Conservation (phyloP, 2,797 vertebrate species). For the Sylvilagus floridanus region DNA sequence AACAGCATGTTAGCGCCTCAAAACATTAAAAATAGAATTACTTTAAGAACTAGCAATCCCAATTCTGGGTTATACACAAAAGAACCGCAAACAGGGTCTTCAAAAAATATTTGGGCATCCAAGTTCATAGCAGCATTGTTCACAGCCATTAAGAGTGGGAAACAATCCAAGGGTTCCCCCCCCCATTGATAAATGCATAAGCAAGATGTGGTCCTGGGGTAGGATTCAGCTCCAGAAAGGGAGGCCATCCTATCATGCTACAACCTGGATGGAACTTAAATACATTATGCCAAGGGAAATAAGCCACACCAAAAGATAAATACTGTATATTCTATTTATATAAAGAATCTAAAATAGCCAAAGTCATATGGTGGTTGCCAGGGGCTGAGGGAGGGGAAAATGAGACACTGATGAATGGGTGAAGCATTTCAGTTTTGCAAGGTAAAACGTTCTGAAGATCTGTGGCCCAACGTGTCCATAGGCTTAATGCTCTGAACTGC, state of each 20-base stretch:
- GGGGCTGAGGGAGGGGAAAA: neutral
- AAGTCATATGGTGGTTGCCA: neutral
- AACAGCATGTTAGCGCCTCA: neutral
- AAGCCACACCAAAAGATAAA: neutral
- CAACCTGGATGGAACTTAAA: neutral
- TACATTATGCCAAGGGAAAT: neutral
- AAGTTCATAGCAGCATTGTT: too few relatives aligned
- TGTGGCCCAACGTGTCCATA: neutral
- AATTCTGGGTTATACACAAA: neutral
- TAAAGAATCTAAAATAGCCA: neutral
- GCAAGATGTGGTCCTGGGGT: neutral
- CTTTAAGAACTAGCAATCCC: neutral
- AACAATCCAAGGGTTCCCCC: neutral
- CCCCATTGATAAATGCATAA: neutral
- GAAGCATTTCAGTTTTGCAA: neutral
- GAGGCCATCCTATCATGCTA: neutral
- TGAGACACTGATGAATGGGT: neutral
- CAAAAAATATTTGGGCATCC: neutral
- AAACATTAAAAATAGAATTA: neutral
- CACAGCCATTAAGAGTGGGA: neutral
- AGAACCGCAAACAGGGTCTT: neutral
- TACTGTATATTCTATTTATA: neutral
- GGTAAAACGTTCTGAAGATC: neutral
- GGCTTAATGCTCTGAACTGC: neutral
- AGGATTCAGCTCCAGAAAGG: neutral